These are phyloP conservation scores for Montipora capitata DNA, from an alignment of 92 coral and sea anemone species.

Conservation along the genomic window DNA sequence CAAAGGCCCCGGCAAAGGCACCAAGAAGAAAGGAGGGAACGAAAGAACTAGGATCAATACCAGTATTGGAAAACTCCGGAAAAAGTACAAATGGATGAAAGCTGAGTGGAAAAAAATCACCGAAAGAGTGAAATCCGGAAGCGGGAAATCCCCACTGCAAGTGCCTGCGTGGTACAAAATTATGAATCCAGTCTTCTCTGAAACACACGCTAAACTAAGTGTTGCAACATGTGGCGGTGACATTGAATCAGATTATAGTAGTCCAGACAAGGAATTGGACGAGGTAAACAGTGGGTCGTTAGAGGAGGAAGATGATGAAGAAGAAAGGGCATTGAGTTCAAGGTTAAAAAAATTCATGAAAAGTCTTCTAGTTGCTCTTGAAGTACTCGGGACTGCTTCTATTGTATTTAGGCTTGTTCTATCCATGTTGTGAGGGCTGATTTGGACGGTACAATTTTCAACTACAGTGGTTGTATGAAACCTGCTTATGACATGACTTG, in stretches of 20 bases:
- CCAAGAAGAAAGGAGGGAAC: conserved; percentile 41
- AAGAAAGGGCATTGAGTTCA: no score
- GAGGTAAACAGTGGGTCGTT: no score
- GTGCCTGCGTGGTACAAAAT: conserved; percentile 41
- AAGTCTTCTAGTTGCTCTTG: no score
- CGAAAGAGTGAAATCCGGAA: conserved; percentile 38
- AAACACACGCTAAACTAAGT: conserved; percentile 34
- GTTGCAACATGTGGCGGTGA: conserved; percentile 41
- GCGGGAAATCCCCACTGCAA: conserved; percentile 3
- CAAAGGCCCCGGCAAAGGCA: conserved; percentile 2
- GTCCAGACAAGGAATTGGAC: background rate
- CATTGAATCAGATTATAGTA: conserved; percentile 40
- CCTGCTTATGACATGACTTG: no score
- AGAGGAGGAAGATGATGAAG: no score
- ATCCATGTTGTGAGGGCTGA: no score
- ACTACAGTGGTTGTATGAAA: no score
- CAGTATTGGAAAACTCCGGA: conserved; percentile 30
- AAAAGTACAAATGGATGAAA: conserved; percentile 49
- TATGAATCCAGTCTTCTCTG: conserved; percentile 25
- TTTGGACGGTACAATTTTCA: no score
- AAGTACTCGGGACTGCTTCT: no score
- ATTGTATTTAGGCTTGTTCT: no score
- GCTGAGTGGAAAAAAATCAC: conserved; percentile 37
- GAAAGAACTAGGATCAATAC: conserved; percentile 35
- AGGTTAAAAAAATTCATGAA: no score